phyloP scores from a whole-genome alignment of 2,113 vertebrate genomes.

The Anas platyrhynchos region DNA sequence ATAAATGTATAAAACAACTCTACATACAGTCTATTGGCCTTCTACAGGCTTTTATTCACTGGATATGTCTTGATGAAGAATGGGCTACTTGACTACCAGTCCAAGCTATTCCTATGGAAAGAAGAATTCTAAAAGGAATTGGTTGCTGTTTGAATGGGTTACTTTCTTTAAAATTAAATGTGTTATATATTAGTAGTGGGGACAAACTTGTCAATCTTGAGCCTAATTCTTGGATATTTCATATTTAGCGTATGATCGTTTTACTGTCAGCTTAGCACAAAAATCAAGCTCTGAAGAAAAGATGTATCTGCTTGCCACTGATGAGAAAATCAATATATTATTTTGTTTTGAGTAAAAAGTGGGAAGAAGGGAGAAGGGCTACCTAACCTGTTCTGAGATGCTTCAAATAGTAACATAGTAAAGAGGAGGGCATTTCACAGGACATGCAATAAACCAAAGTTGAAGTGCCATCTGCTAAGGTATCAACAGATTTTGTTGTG shows the following conservation, averaged over 20 bases:
- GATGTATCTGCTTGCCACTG: neutral
- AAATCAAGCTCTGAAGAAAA: neutral
- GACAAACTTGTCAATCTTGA: neutral
- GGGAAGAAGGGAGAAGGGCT: neutral
- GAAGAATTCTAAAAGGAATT: neutral
- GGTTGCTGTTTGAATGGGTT: neutral
- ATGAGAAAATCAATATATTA: constrained; percentile 29
- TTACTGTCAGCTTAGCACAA: neutral
- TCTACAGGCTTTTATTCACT: neutral
- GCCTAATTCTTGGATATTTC: neutral
- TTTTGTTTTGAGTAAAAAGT: neutral
- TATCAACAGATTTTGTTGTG: neutral
- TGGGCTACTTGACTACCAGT: neutral
- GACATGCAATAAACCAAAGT: constrained; percentile 19
- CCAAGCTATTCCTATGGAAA: neutral
- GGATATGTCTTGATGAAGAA: neutral
- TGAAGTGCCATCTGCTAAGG: neutral
- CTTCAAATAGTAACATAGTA: constrained; percentile 1
- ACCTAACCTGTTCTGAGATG: neutral
- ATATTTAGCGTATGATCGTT: neutral
- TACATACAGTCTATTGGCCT: rapidly evolving
- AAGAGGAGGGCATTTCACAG: neutral
- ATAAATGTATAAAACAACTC: neutral
- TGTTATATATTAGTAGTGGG: neutral
- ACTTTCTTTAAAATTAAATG: neutral